A percentile compares a stretch with the other conserved stretches of the same genome.
phyloP scores from a whole-genome alignment of 2,888 invertebrate genomes.

The Cloeon dipterum region DNA sequence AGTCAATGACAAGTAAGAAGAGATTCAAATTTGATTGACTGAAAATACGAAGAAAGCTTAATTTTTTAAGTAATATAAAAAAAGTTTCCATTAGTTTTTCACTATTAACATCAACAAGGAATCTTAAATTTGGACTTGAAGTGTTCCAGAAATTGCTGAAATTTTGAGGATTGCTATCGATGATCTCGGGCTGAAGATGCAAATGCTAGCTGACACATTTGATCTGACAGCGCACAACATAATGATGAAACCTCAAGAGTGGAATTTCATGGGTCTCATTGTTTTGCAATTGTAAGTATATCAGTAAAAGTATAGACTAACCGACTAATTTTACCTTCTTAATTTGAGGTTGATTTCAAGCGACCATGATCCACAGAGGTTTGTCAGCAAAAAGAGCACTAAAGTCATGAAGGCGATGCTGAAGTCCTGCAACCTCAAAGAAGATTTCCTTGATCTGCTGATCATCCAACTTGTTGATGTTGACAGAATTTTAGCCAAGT shows the following conservation, averaged over 20 bases:
- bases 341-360: no score
- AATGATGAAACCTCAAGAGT: conserved; percentile 43
- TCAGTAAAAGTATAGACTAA: no score
- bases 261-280: conserved; percentile 44
- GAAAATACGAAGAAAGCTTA: not conserved
- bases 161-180: conserved; percentile 23
- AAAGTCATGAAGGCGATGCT: conserved; percentile 24
- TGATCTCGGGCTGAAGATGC: conserved; percentile 16
- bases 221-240: conserved; percentile 45
- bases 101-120: no score
- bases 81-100: conserved; percentile 6
- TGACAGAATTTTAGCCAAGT: conserved; percentile 1
- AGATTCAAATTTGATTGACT: no score
- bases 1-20: no score
- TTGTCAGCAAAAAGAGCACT: conserved; percentile 14
- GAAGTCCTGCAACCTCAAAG: conserved; percentile 25
- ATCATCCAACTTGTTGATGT: conserved; percentile 19
- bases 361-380: conserved; percentile 11
- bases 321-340: no score
- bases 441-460: conserved; percentile 24
- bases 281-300: conserved; percentile 38
- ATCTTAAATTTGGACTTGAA: no score
- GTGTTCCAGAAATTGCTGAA: conserved; percentile 28
- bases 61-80: not conserved
- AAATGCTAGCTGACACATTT: conserved; percentile 32